These are phyloP conservation scores for Branchipolynoe longqiensis DNA, from an alignment of 2,888 invertebrate genomes.

Conservation along the genomic window DNA sequence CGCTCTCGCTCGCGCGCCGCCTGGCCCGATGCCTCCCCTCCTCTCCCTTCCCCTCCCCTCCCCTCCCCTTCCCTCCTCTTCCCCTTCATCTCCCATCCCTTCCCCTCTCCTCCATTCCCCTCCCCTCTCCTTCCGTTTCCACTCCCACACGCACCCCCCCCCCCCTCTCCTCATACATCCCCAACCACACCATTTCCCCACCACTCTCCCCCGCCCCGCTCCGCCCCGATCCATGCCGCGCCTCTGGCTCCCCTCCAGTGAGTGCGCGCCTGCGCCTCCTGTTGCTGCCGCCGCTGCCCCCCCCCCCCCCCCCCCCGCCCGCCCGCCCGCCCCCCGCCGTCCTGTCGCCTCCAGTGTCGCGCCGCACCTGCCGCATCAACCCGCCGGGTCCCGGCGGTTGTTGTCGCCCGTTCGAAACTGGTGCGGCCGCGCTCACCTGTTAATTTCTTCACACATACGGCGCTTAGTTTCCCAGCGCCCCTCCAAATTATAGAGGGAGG, in stretches of 20 bases:
- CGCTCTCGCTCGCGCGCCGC: too few relatives aligned
- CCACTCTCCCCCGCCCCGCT: not conserved
- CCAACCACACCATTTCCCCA: not conserved
- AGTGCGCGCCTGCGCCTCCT: too few relatives aligned
- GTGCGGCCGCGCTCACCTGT: conserved; percentile 51
- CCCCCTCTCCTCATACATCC: too few relatives aligned
- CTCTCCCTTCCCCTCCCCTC: too few relatives aligned
- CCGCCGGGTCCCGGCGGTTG: too few relatives aligned
- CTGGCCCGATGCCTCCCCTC: too few relatives aligned
- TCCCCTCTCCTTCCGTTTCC: too few relatives aligned
- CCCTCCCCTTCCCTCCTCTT: too few relatives aligned
- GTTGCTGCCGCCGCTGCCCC: not conserved
- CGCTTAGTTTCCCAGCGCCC: conserved; percentile 27
- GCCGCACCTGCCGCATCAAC: conserved; percentile 53
- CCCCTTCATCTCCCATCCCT: too few relatives aligned
- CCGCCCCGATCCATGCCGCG: not conserved
- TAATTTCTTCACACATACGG: conserved; percentile 59
- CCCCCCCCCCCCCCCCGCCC: not conserved
- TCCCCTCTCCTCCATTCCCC: too few relatives aligned
- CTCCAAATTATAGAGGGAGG: conserved; percentile 58
- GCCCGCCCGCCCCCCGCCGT: not conserved
- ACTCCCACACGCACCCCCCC: too few relatives aligned
- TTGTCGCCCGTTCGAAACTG: conserved; percentile 33
- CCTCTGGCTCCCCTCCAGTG: not conserved
- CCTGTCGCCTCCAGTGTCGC: conserved; percentile 33